phyloP scores from a whole-genome alignment of 2,113 vertebrate species.

The Orycteropus afer region DNA sequence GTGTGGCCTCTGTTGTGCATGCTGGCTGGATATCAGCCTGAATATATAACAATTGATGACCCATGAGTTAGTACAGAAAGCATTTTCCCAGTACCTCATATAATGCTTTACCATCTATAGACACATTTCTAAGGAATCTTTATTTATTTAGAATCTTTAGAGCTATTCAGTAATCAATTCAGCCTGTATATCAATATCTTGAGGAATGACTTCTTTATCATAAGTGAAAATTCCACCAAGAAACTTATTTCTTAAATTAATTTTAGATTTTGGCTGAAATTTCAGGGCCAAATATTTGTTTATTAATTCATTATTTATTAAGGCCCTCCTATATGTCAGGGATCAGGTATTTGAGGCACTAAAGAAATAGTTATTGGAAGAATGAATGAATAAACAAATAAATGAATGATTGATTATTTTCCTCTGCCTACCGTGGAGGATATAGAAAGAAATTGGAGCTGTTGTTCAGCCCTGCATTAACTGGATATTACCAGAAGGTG shows the following conservation, averaged over 20 bases:
- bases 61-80: neutral
- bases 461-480: neutral
- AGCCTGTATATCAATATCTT: neutral
- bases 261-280: conserved; percentile 34
- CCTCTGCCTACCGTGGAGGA: neutral
- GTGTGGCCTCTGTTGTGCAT: neutral
- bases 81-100: neutral
- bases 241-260: neutral
- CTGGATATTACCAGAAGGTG: neutral
- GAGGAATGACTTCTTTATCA: neutral
- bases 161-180: neutral
- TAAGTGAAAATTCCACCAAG: neutral
- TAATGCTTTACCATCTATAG: neutral
- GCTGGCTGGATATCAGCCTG: neutral
- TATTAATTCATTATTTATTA: neutral
- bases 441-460: neutral
- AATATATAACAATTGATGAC: neutral
- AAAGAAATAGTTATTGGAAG: neutral
- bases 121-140: neutral
- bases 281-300: conserved; percentile 44
- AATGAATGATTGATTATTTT: neutral
- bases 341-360: neutral
- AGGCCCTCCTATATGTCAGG: neutral
- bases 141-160: neutral
- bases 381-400: too few species aligned